phyloP scores from a whole-genome alignment of 2,888 invertebrate genomes.

The Monochamus alternatus region DNA sequence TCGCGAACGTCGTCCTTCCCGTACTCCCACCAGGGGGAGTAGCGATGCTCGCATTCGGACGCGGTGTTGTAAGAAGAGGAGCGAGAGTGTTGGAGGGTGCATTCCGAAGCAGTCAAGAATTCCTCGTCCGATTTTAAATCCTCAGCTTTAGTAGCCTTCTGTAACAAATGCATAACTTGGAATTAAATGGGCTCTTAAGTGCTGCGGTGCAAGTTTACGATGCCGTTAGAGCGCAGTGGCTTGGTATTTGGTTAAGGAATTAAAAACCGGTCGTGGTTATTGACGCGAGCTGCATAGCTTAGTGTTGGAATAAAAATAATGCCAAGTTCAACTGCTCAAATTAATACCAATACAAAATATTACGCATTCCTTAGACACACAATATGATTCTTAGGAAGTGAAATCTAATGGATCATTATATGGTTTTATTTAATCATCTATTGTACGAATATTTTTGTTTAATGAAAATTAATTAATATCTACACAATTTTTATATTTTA shows the following conservation, averaged over 20 bases:
- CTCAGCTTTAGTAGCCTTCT: conserved; percentile 65
- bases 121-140: conserved; percentile 76
- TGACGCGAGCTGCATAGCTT: conserved; percentile 5
- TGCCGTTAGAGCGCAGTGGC: conserved; percentile 6
- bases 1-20: conserved; percentile 69
- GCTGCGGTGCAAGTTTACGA: background rate
- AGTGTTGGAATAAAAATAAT: conserved; percentile 1
- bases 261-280: background rate
- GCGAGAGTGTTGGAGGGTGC: conserved; percentile 78
- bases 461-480: no score
- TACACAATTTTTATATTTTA: no score
- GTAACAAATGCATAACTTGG: conserved; percentile 35
- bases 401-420: no score
- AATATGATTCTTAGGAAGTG: no score
- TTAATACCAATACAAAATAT: no score
- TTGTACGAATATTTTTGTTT: no score
- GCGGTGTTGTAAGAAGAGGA: conserved; percentile 81
- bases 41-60: conserved; percentile 76
- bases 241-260: conserved; percentile 17
- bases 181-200: conserved; percentile 4
- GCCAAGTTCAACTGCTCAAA: no score
- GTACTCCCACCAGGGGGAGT: conserved; percentile 75
- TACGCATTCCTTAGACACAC: no score
- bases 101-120: conserved; percentile 81
- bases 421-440: no score